Percentiles rank a stretch among this genome's conserved stretches.
phyloP scores from a whole-genome alignment of 2,113 vertebrate genomes.

The Calyptommatus sinebrachiatus region DNA sequence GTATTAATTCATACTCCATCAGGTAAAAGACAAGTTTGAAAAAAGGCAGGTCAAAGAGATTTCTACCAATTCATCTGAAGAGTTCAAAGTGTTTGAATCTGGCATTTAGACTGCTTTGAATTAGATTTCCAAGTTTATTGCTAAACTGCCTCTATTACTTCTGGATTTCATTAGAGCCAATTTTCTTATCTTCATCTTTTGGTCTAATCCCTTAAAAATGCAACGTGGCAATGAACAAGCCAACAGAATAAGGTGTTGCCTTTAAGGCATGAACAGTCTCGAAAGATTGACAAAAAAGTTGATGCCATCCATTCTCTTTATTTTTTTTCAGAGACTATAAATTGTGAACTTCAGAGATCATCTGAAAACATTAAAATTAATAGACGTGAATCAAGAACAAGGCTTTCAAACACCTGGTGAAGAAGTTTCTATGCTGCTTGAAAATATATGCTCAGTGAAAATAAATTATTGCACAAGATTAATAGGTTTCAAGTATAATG shows the following conservation, averaged over 20 bases:
- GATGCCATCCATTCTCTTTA: conserved; percentile 67
- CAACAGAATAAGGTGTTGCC: conserved; percentile 80
- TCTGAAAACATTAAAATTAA: conserved; percentile 68
- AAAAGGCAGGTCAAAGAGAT: conserved; percentile 64
- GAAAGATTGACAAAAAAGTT: conserved; percentile 41
- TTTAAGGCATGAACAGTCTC: conserved; percentile 72
- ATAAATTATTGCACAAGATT: too few species aligned
- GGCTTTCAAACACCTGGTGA: conserved; percentile 58
- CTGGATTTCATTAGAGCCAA: conserved; percentile 93
- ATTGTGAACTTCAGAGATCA: conserved; percentile 72
- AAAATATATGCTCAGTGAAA: conserved; percentile 47
- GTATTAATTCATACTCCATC: background rate
- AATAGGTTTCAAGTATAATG: too few species aligned
- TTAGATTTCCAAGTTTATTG: conserved; percentile 88
- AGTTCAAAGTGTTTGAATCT: conserved; percentile 91
- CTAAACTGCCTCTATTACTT: conserved; percentile 77
- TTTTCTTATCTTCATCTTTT: conserved; percentile 90
- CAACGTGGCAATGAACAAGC: conserved; percentile 80
- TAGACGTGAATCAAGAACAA: conserved; percentile 45
- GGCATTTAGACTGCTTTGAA: conserved; percentile 85
- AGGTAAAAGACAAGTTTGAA: conserved; percentile 40
- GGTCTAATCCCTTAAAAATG: conserved; percentile 86
- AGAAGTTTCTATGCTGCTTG: conserved; percentile 52
- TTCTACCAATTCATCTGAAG: conserved; percentile 70
- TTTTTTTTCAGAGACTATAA: conserved; percentile 62